Evolutionary conservation across 2,113 vertebrate species (phyloP), one percentile per base, ranked within the genome.

Genomic region (Tiliqua scincoides): DNA sequence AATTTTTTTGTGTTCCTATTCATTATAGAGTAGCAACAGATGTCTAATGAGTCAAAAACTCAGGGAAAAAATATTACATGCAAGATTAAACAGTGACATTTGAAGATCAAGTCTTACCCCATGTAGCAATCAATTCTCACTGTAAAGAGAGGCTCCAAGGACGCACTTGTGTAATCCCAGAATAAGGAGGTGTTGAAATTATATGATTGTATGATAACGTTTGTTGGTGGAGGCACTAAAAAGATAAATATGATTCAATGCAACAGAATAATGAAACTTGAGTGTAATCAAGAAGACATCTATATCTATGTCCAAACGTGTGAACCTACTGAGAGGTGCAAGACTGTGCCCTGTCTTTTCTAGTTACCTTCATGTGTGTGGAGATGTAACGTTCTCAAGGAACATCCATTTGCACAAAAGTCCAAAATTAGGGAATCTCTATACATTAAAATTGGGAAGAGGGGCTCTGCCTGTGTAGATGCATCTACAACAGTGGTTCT

Each of bases 171-270:
- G 67, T 97, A 96, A 4, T 95, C 62, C 97, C 97, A 97, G 0
- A 1, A 25, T 6, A 96, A 14, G 2, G 86, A 0, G 43, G 94
- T 87, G 18, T 88, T 88, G 35, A 96, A 86, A 80, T 97, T 94
- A 80, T 93, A 63, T 0, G 96, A 95, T 32, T 52, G 68, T 83
- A 97, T 30, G 43, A 0, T 23, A 57, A 93, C 6, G 27, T 86
- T 89, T 0, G 27, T 81, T 72, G 97, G 97, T 30, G 23, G 4
- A 89, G 93, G 93, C 79, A 97, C 95, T 97, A 87, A 37, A 92
- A 95, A 88, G 3, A 3, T 18, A 73, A 65, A 21, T 79, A 87
- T 2, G 85, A 81, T 87, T 85, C 63, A 32, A 89, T 32, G 78
- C 77, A 88, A 1, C 1, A 63, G 74, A 37, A 81, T 20, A 72